A percentile compares a stretch with the other conserved stretches of the same genome.
phyloP scores from a whole-genome alignment of 2,113 vertebrate genomes.

The Anguilla rostrata region DNA sequence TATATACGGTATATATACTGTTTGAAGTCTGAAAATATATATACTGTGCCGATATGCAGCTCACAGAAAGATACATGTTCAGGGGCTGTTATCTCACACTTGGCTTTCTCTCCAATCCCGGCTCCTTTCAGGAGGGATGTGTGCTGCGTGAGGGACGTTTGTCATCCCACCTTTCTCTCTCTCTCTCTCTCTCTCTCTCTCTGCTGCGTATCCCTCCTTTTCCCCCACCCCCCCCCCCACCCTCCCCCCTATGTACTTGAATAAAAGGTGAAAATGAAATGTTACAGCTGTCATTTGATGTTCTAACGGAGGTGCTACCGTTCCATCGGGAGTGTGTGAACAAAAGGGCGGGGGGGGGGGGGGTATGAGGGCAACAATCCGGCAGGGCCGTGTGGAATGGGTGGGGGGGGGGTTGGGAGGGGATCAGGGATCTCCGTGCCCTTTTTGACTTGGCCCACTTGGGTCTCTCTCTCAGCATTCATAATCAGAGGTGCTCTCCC shows the following conservation, averaged over 20 bases:
- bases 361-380: not conserved
- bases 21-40: not conserved
- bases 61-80: not conserved
- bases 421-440: not conserved
- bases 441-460: not conserved
- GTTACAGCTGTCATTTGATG: not conserved
- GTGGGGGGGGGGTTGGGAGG: not conserved
- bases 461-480: not conserved
- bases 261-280: constrained; percentile 1
- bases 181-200: not conserved
- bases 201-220: not conserved
- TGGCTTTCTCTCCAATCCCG: not conserved
- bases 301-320: not conserved
- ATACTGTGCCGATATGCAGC: not conserved
- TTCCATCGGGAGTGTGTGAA: not conserved
- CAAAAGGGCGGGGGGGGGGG: not conserved
- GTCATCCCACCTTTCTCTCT: not conserved
- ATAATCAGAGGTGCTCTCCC: not conserved
- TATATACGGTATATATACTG: too few species aligned
- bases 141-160: not conserved
- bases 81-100: not conserved
- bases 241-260: not conserved
- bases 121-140: not conserved
- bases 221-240: too few species aligned
- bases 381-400: not conserved